Evolutionary conservation across 2,797 vertebrate species (phyloP).

Genomic region (Sus cebifrons): DNA sequence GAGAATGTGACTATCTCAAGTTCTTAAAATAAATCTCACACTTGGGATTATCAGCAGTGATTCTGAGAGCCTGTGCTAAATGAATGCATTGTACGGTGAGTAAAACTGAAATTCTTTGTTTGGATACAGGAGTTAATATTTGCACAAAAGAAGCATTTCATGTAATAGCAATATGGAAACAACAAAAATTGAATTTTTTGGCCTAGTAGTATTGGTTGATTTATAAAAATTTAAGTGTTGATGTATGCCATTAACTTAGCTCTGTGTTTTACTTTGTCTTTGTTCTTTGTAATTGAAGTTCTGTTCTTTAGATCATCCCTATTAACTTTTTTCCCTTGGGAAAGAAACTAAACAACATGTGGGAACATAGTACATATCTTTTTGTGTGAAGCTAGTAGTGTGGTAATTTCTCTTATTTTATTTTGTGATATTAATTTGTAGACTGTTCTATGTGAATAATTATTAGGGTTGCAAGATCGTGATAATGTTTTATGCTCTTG

Average conservation of each 20-base stretch:
- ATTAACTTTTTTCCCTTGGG: background rate
- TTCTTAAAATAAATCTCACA: background rate
- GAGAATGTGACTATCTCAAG: background rate
- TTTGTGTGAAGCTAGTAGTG: background rate
- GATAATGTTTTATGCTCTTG: background rate
- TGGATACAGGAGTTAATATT: background rate
- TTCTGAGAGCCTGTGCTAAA: background rate
- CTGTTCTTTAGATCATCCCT: background rate
- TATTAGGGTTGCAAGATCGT: background rate
- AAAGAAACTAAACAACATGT: background rate
- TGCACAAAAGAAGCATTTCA: background rate
- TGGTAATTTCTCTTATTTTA: background rate
- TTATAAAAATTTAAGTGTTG: background rate
- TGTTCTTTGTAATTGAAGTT: background rate
- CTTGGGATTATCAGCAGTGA: background rate
- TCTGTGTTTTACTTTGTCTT: background rate
- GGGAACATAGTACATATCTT: background rate
- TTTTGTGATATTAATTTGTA: conserved; percentile 18
- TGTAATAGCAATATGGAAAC: background rate
- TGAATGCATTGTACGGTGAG: background rate
- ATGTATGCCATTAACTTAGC: background rate
- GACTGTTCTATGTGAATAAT: background rate
- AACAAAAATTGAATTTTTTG: background rate
- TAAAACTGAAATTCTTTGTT: background rate
- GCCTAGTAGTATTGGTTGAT: background rate